These are phyloP conservation scores for Neuroterus valhalla DNA, from an alignment of 1,140 invertebrate species.

Conservation along the genomic window DNA sequence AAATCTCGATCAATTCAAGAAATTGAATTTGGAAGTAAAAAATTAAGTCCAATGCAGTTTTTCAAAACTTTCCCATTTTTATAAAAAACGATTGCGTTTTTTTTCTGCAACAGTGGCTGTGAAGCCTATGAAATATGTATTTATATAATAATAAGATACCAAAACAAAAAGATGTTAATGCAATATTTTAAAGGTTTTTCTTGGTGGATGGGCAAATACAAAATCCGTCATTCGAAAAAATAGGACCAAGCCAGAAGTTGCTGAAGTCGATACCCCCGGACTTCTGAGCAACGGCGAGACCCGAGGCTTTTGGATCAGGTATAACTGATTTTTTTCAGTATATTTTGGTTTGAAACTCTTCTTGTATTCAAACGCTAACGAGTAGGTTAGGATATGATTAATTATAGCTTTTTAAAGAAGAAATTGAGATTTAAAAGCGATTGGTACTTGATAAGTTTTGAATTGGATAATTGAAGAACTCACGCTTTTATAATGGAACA, in stretches of 20 bases:
- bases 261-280: slow-evolving; percentile 81
- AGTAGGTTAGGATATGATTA: no score
- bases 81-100: no score
- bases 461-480: no score
- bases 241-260: slow-evolving; percentile 85
- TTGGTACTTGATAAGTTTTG: no score
- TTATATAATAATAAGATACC: not conserved
- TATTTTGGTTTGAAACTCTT: not conserved
- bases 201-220: slow-evolving; percentile 88
- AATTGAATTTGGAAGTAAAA: no score
- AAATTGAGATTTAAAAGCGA: no score
- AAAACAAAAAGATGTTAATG: not conserved
- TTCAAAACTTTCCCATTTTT: no score
- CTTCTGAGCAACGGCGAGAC: slow-evolving; percentile 83
- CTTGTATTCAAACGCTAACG: not conserved
- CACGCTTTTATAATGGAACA: no score
- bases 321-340: slow-evolving; percentile 11
- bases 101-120: no score
- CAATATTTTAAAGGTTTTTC: slow-evolving; percentile 78
- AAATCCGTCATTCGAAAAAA: slow-evolving; percentile 90
- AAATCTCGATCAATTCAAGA: no score
- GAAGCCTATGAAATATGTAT: slow-evolving; percentile 9
- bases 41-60: no score
- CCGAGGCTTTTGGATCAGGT: slow-evolving; percentile 87
- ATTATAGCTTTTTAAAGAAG: no score